These are phyloP conservation scores for Chaetops frenatus DNA, from an alignment of 2,113 vertebrate genomes.

Conservation along the genomic window DNA sequence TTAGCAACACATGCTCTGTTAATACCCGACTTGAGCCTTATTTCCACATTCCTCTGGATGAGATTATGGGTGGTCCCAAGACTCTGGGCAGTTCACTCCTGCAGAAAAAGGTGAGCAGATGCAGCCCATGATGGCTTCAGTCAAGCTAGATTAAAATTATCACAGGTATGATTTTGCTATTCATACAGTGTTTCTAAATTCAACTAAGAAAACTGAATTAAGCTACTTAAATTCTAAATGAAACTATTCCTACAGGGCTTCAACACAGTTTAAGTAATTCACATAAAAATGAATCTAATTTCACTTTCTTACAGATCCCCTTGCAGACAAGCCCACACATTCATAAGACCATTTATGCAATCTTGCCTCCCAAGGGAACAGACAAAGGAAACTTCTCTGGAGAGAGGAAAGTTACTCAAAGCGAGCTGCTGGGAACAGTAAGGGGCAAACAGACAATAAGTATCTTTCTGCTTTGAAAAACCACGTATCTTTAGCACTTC, in stretches of 20 bases:
- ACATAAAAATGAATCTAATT: slow-evolving; percentile 10
- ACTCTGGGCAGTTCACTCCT: neutral
- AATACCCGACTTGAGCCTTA: neutral
- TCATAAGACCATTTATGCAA: neutral
- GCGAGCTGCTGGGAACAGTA: neutral
- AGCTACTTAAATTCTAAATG: neutral
- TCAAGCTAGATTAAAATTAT: neutral
- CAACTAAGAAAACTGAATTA: slow-evolving; percentile 33
- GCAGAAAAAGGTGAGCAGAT: neutral
- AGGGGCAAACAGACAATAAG: neutral
- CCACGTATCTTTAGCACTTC: neutral
- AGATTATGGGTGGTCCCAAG: neutral
- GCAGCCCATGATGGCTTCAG: neutral
- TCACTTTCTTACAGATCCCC: neutral
- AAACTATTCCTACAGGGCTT: neutral
- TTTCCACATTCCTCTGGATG: neutral
- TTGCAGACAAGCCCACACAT: slow-evolving; percentile 14
- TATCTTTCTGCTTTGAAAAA: neutral
- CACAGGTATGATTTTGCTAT: neutral
- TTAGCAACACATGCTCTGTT: neutral
- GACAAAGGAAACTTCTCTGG: neutral
- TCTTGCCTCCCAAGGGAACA: neutral
- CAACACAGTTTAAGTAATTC: neutral
- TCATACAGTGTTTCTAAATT: neutral
- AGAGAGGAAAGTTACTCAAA: neutral